These are phyloP conservation scores for Meliscaeva auricollis DNA, from an alignment of 2,888 invertebrate genomes.

Conservation along the genomic window DNA sequence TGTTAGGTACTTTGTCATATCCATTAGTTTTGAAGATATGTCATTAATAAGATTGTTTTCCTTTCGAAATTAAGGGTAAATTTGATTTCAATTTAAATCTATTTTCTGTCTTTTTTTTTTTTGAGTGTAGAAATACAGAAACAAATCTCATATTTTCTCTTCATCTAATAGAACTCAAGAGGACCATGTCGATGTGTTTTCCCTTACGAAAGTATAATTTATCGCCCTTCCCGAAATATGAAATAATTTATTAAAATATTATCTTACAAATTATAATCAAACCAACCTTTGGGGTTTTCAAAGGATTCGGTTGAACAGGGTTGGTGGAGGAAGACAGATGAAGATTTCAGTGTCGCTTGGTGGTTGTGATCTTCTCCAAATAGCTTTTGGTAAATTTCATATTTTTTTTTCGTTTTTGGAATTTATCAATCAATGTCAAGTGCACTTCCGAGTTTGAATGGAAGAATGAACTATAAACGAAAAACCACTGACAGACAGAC, in stretches of 20 bases:
- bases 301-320: neutral
- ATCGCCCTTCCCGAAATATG: neutral
- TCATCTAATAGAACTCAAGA: neutral
- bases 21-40: too few relatives aligned
- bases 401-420: neutral
- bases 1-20: too few relatives aligned
- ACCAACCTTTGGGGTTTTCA: neutral
- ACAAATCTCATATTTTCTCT: neutral
- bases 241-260: neutral
- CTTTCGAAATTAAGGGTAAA: too few relatives aligned
- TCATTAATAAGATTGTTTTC: too few relatives aligned
- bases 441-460: slow-evolving; percentile 26
- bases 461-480: slow-evolving; percentile 7
- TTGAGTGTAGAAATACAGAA: neutral
- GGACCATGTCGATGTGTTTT: neutral
- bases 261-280: slow-evolving; percentile 8
- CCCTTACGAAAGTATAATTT: slow-evolving; percentile 5
- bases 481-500: slow-evolving; percentile 23
- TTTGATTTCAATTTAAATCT: neutral
- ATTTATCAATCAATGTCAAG: slow-evolving; percentile 72
- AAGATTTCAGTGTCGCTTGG: neutral
- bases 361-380: slow-evolving; percentile 7
- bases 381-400: neutral
- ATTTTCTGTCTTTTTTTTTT: neutral
- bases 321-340: neutral